Base-by-base conservation (phyloP, 2,888 invertebrate species). In the Zaprionus bogoriensis region DNA sequence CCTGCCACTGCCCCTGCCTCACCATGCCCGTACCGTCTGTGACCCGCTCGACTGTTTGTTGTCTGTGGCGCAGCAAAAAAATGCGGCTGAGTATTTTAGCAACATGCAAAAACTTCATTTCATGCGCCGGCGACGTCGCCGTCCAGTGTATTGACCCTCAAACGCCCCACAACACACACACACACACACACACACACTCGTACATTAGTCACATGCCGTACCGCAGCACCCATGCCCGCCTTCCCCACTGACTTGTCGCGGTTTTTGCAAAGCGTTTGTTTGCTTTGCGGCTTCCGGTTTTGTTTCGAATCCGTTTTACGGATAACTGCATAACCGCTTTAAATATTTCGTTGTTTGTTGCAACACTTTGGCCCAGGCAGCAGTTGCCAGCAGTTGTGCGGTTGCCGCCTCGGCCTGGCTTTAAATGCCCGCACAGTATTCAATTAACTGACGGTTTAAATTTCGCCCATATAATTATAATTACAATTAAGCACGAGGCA, bases 251-350 rank as follows among this genome's bases (percentile, higher is more conserved):
- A 60, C 67, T 77, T 74, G 74, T 81, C 74, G 82, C 79, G 82
- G 79, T 85, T 82, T 82, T 78, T 83, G 78, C 67, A 61, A 77
- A 79, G 79, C 78, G 78, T 80, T 77, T 82, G 86, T 85, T 83
- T 80, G 86, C 80, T 78, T 83, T 83, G 86, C 52, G 82, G 82
- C 80, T 82, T 82, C 83, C 74, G 76, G 86, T 80, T 80, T 82
- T 75, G 70, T 77, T 70, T 69, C 62, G 67, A 77, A 78, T 76
- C 71, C 71, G 63, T 71, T 75, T 67, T 58, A 68, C 67, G 79
- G 74, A 76, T 77, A 77, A 67, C 74, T 74, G 78, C 79, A 79
- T 74, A 77, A 78, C 79, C 67, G 66, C 45, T 68, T 77, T 75
- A 59, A 68, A 79, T 76, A 67, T 70, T 73, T 73, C 68, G 50